Evolutionary conservation across 2,113 vertebrate genomes (phyloP), one percentile per base, ranked within the genome.

Genomic region (Halichoeres trimaculatus): DNA sequence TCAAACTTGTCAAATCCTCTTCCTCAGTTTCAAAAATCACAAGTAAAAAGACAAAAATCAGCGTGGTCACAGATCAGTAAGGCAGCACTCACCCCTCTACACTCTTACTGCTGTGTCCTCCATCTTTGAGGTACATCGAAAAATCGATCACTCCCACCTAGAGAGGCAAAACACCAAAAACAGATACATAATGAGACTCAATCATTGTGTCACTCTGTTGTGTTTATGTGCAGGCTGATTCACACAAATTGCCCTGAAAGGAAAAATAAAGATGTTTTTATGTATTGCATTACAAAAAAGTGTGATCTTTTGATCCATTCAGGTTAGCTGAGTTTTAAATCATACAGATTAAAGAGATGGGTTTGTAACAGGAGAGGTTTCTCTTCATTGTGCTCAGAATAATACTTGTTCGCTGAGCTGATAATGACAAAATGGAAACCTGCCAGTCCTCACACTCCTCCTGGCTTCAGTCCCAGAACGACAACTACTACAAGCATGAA

Each of bases 81-180:
- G 45, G 55, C 40, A 23, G 26, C 5, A 92, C 97, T 90, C 90
- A 99, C 98, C 97, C 97, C 85, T 99, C 98, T 0, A 90, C 95
- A 70, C 95, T 97, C 92, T 99, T 98, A 2, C 96, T 98, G 87
- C 96, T 98, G 93, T 96, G 93, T 12, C 91, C 96, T 0, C 97
- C 97, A 3, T 99, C 98, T 91, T 99, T 99, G 48, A 99, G 93
- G 88, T 99, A 99, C 96, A 99, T 98, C 0, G 98, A 99, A 87
- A 99, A 99, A 92, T 99, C 98, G 34, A 99, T 99, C 72, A 99
- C 98, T 24, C 97, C 97, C 4, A 99, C 98, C 98, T 99, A 87
- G 26, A 83, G 62, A 48, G 17, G 54, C 8, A n/a, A 62, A 23
- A 16, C 53, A 45, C 4, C 4, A 5, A 40, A 0, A 84, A 71